Base-by-base conservation (phyloP, 2,888 invertebrate species). In the Norana najaformis region DNA sequence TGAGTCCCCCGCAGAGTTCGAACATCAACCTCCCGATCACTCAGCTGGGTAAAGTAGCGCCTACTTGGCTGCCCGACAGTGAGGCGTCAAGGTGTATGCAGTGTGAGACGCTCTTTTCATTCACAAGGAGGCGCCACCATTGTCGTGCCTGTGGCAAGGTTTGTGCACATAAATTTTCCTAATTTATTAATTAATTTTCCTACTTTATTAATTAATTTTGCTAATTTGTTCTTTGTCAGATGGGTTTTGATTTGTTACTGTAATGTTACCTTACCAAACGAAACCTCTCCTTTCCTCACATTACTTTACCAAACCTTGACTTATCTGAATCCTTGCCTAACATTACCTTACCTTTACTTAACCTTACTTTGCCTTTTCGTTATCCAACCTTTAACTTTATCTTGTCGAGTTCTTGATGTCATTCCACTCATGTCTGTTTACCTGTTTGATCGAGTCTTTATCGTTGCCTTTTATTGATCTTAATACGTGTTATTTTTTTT, bases 21-120 rank as follows among this genome's bases (percentile, higher is more conserved):
- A 92, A 92, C 89, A 90, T 91, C 30, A 90, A 91, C 90, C 88
- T 92, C 38, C 89, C 91, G 16, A 91, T 92, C 89, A 91, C 91
- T 6, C 89, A 93, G 89, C 94, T 97, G 90, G 97, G 97, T 0
- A 96, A 96, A 93, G 96, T 97, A 90, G 96, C 97, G 23, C 98
- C 98, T 0, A 96, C 97, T 93, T 98, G 98, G 98, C 96, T 98
- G 89, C 97, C 97, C 0, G 98, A 98, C 94, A 96, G 96, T 11
- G 97, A 97, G 93, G 97, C 97, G 14, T 95, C 96, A 30, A 96
- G 95, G 92, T 98, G 98, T 94, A 97, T 98, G 96, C 96, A 97
- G 92, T 98, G 98, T 94, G 96, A 96, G 91, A 95, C 96, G 88
- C 97, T 96, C 94, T 98, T 98, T 94, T 97, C 97, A 0, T 96